phyloP scores from a whole-genome alignment of 2,797 vertebrate species.

The Garrulus glandarius region DNA sequence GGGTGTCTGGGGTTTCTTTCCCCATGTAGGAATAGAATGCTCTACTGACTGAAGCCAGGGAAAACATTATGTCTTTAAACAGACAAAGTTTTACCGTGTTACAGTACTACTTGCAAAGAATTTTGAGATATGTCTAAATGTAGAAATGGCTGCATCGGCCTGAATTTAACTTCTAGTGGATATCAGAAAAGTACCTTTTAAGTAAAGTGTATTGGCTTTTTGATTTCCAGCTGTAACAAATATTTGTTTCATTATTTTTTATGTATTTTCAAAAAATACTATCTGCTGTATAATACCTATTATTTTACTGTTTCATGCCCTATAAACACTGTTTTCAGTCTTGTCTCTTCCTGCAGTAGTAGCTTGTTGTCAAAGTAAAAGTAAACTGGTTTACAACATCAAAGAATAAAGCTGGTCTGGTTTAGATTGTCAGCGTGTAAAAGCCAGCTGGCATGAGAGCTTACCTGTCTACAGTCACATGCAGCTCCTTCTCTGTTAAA shows the following conservation, averaged over 20 bases:
- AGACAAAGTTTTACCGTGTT: not conserved
- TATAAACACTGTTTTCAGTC: conserved; percentile 51
- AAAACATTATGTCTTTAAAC: not conserved
- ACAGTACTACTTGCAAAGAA: not conserved
- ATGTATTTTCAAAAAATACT: not conserved
- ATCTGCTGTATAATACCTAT: conserved; percentile 3
- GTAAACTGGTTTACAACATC: conserved; percentile 25
- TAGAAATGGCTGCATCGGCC: conserved; percentile 3
- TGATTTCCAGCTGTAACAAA: conserved; percentile 45
- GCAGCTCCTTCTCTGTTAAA: not conserved
- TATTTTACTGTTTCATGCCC: conserved; percentile 60
- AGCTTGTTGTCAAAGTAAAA: conserved; percentile 38
- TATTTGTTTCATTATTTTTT: conserved; percentile 10
- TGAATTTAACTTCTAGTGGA: conserved; percentile 38
- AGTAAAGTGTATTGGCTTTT: conserved; percentile 33
- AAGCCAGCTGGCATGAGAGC: not conserved
- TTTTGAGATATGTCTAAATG: not conserved
- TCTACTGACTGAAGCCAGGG: not conserved
- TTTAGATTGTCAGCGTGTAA: conserved; percentile 1
- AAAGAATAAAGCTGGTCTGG: conserved; percentile 36
- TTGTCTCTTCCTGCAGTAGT: conserved; percentile 10
- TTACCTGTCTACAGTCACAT: not conserved
- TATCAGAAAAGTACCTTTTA: conserved; percentile 53
- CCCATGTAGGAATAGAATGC: not conserved
- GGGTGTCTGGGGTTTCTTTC: not conserved